Base-by-base conservation (phyloP, 1,140 invertebrate genomes). In the Leptinotarsa texana region DNA sequence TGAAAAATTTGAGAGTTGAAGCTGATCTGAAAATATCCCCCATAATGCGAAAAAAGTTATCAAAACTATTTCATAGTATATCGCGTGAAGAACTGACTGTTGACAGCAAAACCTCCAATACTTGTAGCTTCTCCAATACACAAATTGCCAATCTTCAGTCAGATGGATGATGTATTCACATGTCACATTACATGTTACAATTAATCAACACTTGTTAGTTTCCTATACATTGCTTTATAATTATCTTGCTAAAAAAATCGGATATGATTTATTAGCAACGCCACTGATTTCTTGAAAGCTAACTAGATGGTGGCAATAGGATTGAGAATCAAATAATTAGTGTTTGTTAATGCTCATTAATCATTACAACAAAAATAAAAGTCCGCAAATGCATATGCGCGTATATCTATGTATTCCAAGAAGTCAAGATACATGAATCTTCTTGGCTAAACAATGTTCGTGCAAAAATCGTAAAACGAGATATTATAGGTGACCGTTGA, bases 291-390 rank as follows among this genome's bases (percentile, higher is more conserved):
- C 51, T 57, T 57, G 51, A 57, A n/a, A 57, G 51, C 51, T 57
- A 18, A 57, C n/a, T 57, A 57, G 51, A 57, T 57, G 51, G 51
- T 57, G 51, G 51, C 51, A 57, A 57, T 57, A 57, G 51, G n/a
- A 57, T 57, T 57, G 51, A 57, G 51, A 57, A 57, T 57, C 51
- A 18, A 57, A 57, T 57, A 57, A 57, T 57, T 15, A 57, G 51
- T 57, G n/a, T 57, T 57, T 57, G 51, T 57, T 57, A 57, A 57
- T 57, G 51, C n/a, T 57, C 51, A 57, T 57, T 57, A 57, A 57
- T 57, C 51, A 57, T 57, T 17, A 57, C 51, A n/a, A n/a, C n/a
- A n/a, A 57, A 57, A 57, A 57, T 57, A 57, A 57, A 57, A 57
- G n/a, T 57, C n/a, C 51, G 13, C n/a, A 17, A 57, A 57, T 57